Percentiles rank a stretch among this genome's conserved stretches.
These are phyloP conservation scores for Noctuana brunneofusca DNA, from an alignment of 2,888 invertebrate species.

Conservation along the genomic window DNA sequence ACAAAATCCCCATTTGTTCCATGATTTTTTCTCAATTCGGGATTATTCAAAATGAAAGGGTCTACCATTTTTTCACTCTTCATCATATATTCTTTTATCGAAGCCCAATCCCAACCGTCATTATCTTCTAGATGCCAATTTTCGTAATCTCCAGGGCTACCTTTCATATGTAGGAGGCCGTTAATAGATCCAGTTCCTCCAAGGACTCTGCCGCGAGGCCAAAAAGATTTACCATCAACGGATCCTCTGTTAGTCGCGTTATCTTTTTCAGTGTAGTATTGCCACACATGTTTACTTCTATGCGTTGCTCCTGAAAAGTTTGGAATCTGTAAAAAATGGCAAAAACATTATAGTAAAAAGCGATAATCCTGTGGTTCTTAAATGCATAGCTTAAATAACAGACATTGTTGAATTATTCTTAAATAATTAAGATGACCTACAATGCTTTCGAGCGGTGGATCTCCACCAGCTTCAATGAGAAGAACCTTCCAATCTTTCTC, in stretches of 20 bases:
- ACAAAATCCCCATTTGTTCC: constrained; percentile 77
- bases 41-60: constrained; percentile 64
- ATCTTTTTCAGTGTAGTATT: constrained; percentile 67
- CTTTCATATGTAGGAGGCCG: constrained; percentile 69
- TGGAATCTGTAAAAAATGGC: constrained; percentile 60
- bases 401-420: no score
- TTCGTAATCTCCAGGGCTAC: constrained; percentile 65
- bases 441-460: constrained; percentile 67
- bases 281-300: constrained; percentile 55
- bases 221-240: constrained; percentile 57
- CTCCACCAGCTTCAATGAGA: constrained; percentile 69
- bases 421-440: constrained; percentile 49
- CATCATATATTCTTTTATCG: constrained; percentile 64
- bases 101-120: constrained; percentile 74
- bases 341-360: neutral
- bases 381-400: neutral
- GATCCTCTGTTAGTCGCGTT: constrained; percentile 58
- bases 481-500: constrained; percentile 65
- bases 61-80: constrained; percentile 72
- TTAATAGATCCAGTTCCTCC: constrained; percentile 76
- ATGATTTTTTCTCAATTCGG: constrained; percentile 62
- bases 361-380: neutral
- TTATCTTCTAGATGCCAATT: constrained; percentile 60
- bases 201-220: constrained; percentile 70
- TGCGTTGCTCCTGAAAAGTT: constrained; percentile 64